Conservation (phyloP, 2,113 vertebrate genomes). For the Ptyas mucosa region DNA sequence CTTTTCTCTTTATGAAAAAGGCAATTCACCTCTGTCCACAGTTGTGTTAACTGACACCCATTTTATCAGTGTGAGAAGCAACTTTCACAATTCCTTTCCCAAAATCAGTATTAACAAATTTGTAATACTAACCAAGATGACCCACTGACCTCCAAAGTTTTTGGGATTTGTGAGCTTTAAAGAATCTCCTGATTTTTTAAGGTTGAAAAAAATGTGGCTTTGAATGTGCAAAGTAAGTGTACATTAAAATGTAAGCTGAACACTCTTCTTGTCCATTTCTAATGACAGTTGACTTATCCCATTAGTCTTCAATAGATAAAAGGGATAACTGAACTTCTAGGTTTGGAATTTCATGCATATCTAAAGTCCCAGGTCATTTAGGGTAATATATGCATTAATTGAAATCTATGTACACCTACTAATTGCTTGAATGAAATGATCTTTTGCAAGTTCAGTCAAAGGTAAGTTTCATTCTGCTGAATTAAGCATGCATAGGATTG, state of each 20-base stretch:
- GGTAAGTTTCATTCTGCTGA: not conserved
- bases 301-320: not conserved
- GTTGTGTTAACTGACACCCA: not conserved
- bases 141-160: not conserved
- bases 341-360: not conserved
- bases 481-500: not conserved
- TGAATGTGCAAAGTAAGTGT: not conserved
- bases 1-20: not conserved
- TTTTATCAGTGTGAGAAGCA: not conserved
- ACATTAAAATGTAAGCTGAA: not conserved
- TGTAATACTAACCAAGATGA: not conserved
- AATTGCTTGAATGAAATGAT: not conserved
- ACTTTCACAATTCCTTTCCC: not conserved
- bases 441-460: not conserved
- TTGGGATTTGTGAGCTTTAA: not conserved
- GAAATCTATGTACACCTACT: not conserved
- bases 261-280: not conserved
- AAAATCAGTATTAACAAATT: not conserved
- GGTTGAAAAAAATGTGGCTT: not conserved
- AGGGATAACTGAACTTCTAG: not conserved
- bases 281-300: not conserved
- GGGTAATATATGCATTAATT: not conserved
- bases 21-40: not conserved
- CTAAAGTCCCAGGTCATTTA: not conserved
- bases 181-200: not conserved